Conservation (phyloP, 2,113 vertebrate species). For the Oncorhynchus kisutch region DNA sequence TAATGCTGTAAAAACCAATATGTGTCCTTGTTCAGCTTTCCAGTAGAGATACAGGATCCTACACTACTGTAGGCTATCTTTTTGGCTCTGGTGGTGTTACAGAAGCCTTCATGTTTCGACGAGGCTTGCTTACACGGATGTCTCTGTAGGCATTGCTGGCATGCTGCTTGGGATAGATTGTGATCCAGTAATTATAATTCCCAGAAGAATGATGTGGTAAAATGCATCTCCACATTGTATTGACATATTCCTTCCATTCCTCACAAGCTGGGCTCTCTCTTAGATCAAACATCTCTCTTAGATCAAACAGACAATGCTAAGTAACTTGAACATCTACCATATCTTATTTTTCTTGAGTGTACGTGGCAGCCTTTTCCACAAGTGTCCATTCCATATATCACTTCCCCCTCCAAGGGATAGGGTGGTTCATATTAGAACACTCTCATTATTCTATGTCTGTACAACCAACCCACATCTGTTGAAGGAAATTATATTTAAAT, state of each 20-base stretch:
- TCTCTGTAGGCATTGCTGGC: conserved; percentile 50
- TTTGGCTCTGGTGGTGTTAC: conserved; percentile 34
- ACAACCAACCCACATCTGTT: background rate
- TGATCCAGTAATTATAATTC: conserved; percentile 65
- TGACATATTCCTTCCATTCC: conserved; percentile 60
- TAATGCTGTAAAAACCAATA: background rate
- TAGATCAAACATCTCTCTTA: conserved; percentile 42
- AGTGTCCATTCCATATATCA: conserved; percentile 7
- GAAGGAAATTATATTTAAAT: background rate
- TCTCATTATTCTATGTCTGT: background rate
- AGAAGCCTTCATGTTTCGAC: conserved; percentile 3
- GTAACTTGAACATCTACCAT: conserved; percentile 4
- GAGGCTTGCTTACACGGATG: conserved; percentile 23
- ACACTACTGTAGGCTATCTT: background rate
- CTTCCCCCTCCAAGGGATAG: conserved; percentile 17
- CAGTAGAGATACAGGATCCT: background rate
- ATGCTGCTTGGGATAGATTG: conserved; percentile 48
- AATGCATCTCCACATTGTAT: conserved; percentile 53
- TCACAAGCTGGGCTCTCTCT: conserved; percentile 50
- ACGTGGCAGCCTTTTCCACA: background rate
- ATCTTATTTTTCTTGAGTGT: background rate
- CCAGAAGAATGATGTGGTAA: conserved; percentile 57
- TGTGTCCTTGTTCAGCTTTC: too few species aligned
- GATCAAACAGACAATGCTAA: conserved; percentile 23
- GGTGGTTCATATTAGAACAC: background rate